Evolutionary conservation across 2,797 vertebrate genomes (phyloP).

Genomic region (Acipenser oxyrinchus): DNA sequence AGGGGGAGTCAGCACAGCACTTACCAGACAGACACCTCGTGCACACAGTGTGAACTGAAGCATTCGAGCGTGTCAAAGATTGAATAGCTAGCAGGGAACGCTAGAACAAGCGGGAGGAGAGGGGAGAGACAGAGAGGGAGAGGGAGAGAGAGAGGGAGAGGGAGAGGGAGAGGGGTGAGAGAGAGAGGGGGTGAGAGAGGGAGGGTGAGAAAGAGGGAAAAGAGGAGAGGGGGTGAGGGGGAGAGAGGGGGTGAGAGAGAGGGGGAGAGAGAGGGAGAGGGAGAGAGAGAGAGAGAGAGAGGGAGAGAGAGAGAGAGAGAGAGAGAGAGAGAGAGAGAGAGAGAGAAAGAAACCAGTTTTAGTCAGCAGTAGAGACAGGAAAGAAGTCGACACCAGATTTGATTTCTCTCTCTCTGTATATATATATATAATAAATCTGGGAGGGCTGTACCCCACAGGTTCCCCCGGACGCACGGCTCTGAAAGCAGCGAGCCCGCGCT

Average conservation of each 20-base stretch:
- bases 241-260: background rate
- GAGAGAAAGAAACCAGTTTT: conserved; percentile 40
- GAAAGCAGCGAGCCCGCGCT: background rate
- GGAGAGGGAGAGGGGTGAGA: conserved; percentile 12
- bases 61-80: conserved; percentile 72
- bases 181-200: conserved; percentile 10
- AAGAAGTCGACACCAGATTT: background rate
- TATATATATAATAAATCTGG: background rate
- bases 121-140: background rate
- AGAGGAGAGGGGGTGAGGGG: conserved; percentile 18
- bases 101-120: conserved; percentile 33
- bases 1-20: background rate
- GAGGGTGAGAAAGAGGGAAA: conserved; percentile 30
- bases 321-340: conserved; percentile 35
- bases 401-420: background rate
- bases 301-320: conserved; percentile 16
- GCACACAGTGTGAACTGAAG: conserved; percentile 58
- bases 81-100: conserved; percentile 62
- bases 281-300: conserved; percentile 11
- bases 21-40: conserved; percentile 49
- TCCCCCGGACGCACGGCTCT: conserved; percentile 1
- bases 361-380: conserved; percentile 41
- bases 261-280: conserved; percentile 16
- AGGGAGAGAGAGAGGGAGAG: conserved; percentile 17
- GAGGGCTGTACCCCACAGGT: background rate